Percentiles rank a stretch among this genome's conserved stretches.
Evolutionary conservation across 2,797 vertebrate species (phyloP).

Genomic region (Oophaga sylvatica): DNA sequence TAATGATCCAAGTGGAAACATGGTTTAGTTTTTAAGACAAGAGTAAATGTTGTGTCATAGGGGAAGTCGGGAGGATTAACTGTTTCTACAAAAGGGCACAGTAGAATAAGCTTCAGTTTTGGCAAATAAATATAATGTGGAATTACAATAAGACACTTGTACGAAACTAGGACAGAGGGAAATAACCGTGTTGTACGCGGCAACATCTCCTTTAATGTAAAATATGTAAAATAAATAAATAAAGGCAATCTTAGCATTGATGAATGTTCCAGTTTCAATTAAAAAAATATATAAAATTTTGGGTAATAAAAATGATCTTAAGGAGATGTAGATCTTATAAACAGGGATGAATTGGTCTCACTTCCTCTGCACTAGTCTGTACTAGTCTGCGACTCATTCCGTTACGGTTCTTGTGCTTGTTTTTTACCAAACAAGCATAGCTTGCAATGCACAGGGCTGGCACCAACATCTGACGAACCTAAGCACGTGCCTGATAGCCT

Average conservation of each 20-base stretch:
- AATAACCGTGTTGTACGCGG: background rate
- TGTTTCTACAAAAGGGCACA: background rate
- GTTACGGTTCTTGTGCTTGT: too few relatives aligned
- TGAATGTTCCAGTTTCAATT: background rate
- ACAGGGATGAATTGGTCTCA: too few relatives aligned
- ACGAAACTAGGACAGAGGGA: background rate
- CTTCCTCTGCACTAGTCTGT: too few relatives aligned
- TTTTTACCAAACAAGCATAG: too few relatives aligned
- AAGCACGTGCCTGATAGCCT: too few relatives aligned
- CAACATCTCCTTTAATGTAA: background rate
- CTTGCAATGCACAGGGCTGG: too few relatives aligned
- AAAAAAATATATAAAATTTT: background rate
- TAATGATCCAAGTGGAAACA: background rate
- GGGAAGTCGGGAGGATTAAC: background rate
- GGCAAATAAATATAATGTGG: background rate
- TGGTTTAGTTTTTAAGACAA: constrained; percentile 3
- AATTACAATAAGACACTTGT: constrained; percentile 2
- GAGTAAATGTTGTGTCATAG: constrained; percentile 11
- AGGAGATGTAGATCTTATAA: too few relatives aligned
- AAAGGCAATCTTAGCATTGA: background rate
- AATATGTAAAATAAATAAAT: background rate
- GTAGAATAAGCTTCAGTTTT: constrained; percentile 4
- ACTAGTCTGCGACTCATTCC: too few relatives aligned
- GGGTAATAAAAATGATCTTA: background rate
- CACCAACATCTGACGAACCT: too few relatives aligned